These are phyloP conservation scores for Glomeris maerens DNA, from an alignment of 1,140 invertebrate genomes.

Conservation along the genomic window DNA sequence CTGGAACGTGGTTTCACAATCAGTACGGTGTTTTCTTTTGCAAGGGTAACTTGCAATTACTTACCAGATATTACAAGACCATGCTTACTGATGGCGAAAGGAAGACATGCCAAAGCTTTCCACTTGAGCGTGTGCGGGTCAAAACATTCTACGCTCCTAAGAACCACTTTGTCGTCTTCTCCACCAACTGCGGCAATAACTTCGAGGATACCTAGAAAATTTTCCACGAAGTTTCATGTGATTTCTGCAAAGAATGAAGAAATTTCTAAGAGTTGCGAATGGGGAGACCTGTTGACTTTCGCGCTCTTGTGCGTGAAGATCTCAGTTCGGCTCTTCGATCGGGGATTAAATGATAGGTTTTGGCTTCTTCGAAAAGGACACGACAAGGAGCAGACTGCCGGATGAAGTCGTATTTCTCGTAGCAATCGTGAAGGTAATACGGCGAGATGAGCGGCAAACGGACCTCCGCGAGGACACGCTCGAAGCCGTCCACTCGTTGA, in stretches of 20 bases:
- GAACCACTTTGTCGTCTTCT: conserved; percentile 42
- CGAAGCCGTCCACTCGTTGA: conserved; percentile 24
- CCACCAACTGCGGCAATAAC: conserved; percentile 42
- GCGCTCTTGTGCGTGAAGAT: conserved; percentile 27
- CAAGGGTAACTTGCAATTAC: neutral
- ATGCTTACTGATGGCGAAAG: conserved; percentile 40
- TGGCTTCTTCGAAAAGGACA: conserved; percentile 36
- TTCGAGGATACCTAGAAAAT: conserved; percentile 26
- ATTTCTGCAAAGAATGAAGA: neutral
- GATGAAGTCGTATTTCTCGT: conserved; percentile 32
- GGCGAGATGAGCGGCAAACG: conserved; percentile 40
- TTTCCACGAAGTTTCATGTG: neutral
- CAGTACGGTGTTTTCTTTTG: neutral
- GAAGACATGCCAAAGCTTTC: conserved; percentile 32
- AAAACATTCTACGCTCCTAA: conserved; percentile 39
- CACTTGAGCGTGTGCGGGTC: conserved; percentile 31
- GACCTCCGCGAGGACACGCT: conserved; percentile 37
- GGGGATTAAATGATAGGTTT: conserved; percentile 36
- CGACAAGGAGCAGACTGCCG: conserved; percentile 29
- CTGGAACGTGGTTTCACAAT: conserved; percentile 21
- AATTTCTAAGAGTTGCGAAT: too few species aligned
- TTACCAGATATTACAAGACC: conserved; percentile 37
- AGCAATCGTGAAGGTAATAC: conserved; percentile 43
- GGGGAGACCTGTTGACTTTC: conserved; percentile 29
- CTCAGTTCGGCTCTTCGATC: conserved; percentile 33